Base-by-base conservation (phyloP, 2,113 vertebrate genomes). In the Corvus moneduloides region DNA sequence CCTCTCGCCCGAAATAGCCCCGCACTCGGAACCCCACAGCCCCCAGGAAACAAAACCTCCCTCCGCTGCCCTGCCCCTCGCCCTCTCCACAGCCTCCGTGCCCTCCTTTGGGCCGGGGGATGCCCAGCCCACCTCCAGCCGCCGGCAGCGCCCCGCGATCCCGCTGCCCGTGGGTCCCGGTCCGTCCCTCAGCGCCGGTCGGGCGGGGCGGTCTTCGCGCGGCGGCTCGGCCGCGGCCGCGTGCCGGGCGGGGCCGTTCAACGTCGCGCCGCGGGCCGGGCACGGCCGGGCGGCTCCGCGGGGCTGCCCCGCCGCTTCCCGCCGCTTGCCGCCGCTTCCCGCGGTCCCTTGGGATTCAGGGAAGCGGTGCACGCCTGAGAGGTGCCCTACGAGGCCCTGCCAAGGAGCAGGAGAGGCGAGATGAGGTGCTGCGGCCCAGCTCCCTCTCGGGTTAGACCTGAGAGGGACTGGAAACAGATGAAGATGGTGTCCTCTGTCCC, bases 351-450 rank as follows among this genome's bases (percentile, higher is more conserved):
- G 46, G 33, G 39, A 32, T 32, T 8, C 39, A 9, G 39, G 32
- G n/a, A 11, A 11, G 10, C 18, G 13, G 7, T 0, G 52, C 32
- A 0, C 28, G 0, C 22, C 17, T 0, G 3, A 6, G 18, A 4
- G 20, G 32, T 2, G 48, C 16, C 13, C 8, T 5, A 1, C 13
- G 30, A 35, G 24, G 24, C 39, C 51, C 16, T 23, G 28, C 33
- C 14, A 1, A 11, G 55, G 35, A 7, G 61, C 39, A 3, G 46
- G 44, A 11, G 3, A 17, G 48, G 72, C 10, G 10, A 13, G 24
- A 11, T 6, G 46, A 28, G 52, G 32, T 1, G 59, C 16, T 46
- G 68, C 39, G 3, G 8, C 35, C 33, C 52, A 2, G 19, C 39
- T 30, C 8, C 11, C 8, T 41, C 52, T 9, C 11, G 21, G 20